Evolutionary conservation across 1,140 invertebrate species (phyloP), one percentile per base, ranked within the genome.

Genomic region (Zaprionus inermis): DNA sequence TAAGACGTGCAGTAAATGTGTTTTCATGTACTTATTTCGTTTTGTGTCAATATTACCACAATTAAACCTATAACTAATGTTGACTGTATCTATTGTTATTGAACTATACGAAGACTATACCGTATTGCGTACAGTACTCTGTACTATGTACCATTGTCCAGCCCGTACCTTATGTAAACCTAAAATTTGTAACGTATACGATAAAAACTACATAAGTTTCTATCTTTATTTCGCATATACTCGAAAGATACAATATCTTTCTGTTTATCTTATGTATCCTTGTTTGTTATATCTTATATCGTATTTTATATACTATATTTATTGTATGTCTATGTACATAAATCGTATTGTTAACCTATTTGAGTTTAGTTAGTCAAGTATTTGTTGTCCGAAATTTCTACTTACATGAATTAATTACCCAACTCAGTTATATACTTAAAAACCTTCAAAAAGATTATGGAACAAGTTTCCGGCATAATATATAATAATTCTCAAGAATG

Each of bases 1-100:
- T 92, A 82, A 78, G 72, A 91, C 79, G 79, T 91, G 81, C 90
- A 91, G 82, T 91, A 91, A 91, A 84, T 88, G 75, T 81, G 73
- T 81, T 78, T 79, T 72, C 72, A 76, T 80, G 73, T 91, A 74
- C 66, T 77, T 91, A 72, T 91, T 75, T 70, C 49, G 46, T 80
- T 86, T 77, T 82, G 34, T 88, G 76, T 76, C 69, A 51, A 86
- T 78, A 57, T 56, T 60, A 32, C 61, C 70, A 14, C 2, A 16
- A 55, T 36, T 38, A 28, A 28, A 54, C 34, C 22, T 59, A 77
- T 68, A 76, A 76, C 54, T 78, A 61, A 89, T 72, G 52, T 74
- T 44, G 67, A 52, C 59, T 61, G 76, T 82, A 88, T 66, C 36
- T 30, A 72, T 78, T 77, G 68, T 36, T 20, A 61, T 41, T 78